Base-by-base conservation (phyloP, 2,113 vertebrate species). In the Psettodes erumei region DNA sequence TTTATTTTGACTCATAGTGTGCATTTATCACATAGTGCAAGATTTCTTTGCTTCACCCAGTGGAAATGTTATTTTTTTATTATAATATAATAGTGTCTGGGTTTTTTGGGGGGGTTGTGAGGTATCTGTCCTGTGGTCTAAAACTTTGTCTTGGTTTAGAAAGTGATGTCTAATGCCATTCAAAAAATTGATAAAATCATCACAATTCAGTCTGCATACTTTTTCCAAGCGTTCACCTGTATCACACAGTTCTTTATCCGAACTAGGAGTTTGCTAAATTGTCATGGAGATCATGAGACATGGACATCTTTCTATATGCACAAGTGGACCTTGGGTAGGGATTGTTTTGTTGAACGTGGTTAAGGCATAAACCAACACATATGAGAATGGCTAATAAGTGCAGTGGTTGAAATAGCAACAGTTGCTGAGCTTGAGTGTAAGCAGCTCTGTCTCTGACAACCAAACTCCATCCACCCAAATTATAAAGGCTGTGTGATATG, bases 1-100 rank as follows among this genome's bases (percentile, higher is more conserved):
- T 60, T 72, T 48, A 9, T 58, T 79, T 64, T 64, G 50, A 67
- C 45, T 78, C 68, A 40, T 75, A 60, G 51, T 78, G 40, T 60
- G 23, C 58, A 48, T 45, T 76, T 1, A 77, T 48, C 28, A 63
- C 47, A 25, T 61, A 53, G 48, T 54, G 54, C 2, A 19, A 30
- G 7, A 32, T 43, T 42, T 63, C 33, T 79, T 78, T 54, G 33
- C 55, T 75, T 79, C 45, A 72, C 47, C 21, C n/a, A 32, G 8
- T 77, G 56, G 70, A 71, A 76, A 66, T 60, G 15, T 47, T 33
- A 25, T 48, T 67, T 76, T 71, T 67, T 16, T 65, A 70, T 71
- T 35, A 55, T 56, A 47, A 50, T 55, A 59, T 64, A 47, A 3
- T n/a, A 23, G 15, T 32, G 23, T 77, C 6, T 81, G 12, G 68